Conservation (phyloP, 2,797 vertebrate genomes). For the Pygocentrus nattereri region DNA sequence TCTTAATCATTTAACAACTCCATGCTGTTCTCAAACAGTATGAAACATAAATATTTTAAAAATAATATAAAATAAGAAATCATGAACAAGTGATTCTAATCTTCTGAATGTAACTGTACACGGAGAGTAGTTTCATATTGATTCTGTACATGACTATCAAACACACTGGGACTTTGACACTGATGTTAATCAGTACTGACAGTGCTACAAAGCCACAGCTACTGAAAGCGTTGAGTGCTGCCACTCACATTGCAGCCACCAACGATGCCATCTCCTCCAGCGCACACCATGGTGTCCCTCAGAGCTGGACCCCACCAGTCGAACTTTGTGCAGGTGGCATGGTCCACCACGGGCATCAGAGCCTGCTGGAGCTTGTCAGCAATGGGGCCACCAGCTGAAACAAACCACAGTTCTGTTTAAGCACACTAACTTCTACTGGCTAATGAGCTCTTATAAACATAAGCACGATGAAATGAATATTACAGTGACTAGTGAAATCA, state of each 20-base stretch:
- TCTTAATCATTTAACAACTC: too few species aligned
- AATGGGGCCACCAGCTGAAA: conserved; percentile 87
- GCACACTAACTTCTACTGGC: neutral
- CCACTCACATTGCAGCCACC: conserved; percentile 81
- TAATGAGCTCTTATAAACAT: neutral
- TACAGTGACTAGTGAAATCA: neutral
- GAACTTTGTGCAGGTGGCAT: conserved; percentile 81
- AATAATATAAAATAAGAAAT: too few species aligned
- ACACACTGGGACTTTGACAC: neutral
- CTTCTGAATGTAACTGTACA: too few species aligned
- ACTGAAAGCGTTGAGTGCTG: neutral
- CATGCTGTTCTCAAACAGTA: too few species aligned
- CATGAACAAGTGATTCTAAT: too few species aligned
- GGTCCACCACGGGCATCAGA: conserved; percentile 87
- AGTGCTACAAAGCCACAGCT: neutral
- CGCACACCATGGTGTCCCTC: conserved; percentile 78
- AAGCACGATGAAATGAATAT: neutral
- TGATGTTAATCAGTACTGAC: conserved; percentile 12
- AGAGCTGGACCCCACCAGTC: conserved; percentile 86
- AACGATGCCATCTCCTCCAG: conserved; percentile 82
- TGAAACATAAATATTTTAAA: too few species aligned
- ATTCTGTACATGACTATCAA: too few species aligned
- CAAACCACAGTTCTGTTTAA: conserved; percentile 45
- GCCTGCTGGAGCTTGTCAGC: conserved; percentile 90
- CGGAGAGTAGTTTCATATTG: neutral